Evolutionary conservation across 2,888 invertebrate species (phyloP), one percentile per base, ranked within the genome.

Genomic region (Sinohyriopsis cumingii): DNA sequence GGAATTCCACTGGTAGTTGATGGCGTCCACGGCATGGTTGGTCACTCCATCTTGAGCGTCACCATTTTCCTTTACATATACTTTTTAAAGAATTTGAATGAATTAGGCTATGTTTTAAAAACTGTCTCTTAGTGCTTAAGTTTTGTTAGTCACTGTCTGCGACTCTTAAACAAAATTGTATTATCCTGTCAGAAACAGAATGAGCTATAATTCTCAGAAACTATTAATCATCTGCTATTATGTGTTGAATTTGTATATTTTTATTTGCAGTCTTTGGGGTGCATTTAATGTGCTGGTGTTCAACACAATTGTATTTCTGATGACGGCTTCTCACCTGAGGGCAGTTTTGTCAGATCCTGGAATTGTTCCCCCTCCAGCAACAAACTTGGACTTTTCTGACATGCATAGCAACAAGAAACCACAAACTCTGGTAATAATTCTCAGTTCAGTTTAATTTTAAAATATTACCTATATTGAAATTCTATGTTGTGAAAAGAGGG

Each of bases 271-370:
- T 85, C 91, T 95, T 83, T 95, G 95, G 95, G 95, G 94, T 67
- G 93, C 95, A 59, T 92, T 95, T 75, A 94, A 96, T 90, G 94
- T 94, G 9, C 92, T 95, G 53, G 88, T 93, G 63, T 96, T 96
- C 91, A 96, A 96, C 88, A 93, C 93, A 0, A 91, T 96, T 19
- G 92, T 96, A 68, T 93, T 95, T 84, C 90, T 96, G 67, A 90
- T 95, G 73, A 91, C 93, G 65, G 92, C 95, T 91, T 93, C 96
- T 4, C 96, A 96, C 89, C 84, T 94, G n/a, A 92, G 95, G 85
- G 95, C 96, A 15, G 95, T 96, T 70, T 92, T 95, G 82, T 95
- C 95, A n/a, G 96, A 96, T 91, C 96, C 96, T 5, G 96, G 96
- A 4, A 93, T 94, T 65, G 95, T 96, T 60, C 96, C 95, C n/a